phyloP scores from a whole-genome alignment of 2,113 vertebrate species.

The Anolis sagrei region DNA sequence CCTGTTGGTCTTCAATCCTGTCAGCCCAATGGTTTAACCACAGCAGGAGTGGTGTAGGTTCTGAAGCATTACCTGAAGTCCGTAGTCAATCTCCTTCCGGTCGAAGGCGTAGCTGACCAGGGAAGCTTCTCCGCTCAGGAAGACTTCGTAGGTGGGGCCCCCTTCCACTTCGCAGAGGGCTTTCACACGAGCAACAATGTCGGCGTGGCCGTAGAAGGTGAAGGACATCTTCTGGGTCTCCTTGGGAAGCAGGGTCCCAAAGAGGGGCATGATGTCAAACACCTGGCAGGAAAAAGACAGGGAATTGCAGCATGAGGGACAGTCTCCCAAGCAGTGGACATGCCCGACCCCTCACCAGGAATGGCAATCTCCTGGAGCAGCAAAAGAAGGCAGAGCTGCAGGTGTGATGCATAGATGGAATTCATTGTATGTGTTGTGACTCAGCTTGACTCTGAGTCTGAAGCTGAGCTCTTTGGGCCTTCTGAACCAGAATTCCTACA shows the following conservation, averaged over 20 bases:
- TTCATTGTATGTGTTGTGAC: no score
- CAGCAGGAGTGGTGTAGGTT: no score
- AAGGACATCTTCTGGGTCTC: slow-evolving; percentile 76
- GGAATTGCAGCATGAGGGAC: accelerated
- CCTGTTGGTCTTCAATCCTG: no score
- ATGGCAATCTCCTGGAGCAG: no score
- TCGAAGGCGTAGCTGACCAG: slow-evolving; percentile 80
- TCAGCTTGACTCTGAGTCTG: no score
- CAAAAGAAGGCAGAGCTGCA: not conserved
- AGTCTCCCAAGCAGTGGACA: not conserved
- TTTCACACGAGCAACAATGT: slow-evolving; percentile 66
- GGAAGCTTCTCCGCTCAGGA: slow-evolving; percentile 82
- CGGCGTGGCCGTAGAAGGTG: slow-evolving; percentile 83
- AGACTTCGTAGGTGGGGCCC: slow-evolving; percentile 83
- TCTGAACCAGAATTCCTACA: no score
- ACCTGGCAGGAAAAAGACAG: slow-evolving; percentile 71
- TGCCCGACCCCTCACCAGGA: no score
- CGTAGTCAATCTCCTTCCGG: slow-evolving; percentile 75
- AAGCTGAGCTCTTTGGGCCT: no score
- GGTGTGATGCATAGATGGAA: not conserved
- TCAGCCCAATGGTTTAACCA: no score
- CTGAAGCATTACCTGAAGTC: slow-evolving; percentile 85
- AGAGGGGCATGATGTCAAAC: slow-evolving; percentile 84
- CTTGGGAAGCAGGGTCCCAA: slow-evolving; percentile 78
- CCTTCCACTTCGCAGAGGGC: slow-evolving; percentile 85